Evolutionary conservation across 2,797 vertebrate genomes (phyloP).

Genomic region (Clarias laeviceps): DNA sequence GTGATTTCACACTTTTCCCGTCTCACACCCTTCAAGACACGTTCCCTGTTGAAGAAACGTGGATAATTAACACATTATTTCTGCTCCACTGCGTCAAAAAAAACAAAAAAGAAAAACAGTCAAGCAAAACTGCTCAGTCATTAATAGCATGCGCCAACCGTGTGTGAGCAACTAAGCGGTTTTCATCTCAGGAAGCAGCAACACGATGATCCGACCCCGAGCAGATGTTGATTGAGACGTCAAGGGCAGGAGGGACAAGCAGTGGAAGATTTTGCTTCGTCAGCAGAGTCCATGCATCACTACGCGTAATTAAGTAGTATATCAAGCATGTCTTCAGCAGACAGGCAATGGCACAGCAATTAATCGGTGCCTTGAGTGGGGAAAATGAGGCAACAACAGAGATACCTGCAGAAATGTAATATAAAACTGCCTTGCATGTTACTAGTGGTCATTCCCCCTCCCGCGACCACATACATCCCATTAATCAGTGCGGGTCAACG

Average conservation of each 20-base stretch:
- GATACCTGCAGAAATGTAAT: not conserved
- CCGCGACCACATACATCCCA: constrained; percentile 8
- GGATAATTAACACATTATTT: constrained; percentile 24
- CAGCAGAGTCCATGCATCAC: constrained; percentile 4
- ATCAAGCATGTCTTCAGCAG: constrained; percentile 24
- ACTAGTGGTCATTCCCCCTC: not conserved
- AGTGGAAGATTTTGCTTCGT: constrained; percentile 5
- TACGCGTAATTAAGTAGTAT: constrained; percentile 21
- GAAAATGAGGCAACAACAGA: not conserved
- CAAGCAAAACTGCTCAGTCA: not conserved
- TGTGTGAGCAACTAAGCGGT: not conserved
- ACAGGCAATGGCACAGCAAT: constrained; percentile 20
- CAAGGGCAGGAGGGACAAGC: not conserved
- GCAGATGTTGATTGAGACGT: constrained; percentile 33
- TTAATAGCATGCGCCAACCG: not conserved
- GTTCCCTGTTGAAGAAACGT: constrained; percentile 12
- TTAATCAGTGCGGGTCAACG: constrained; percentile 21
- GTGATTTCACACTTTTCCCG: constrained; percentile 10
- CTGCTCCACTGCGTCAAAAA: not conserved
- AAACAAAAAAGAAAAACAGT: not conserved
- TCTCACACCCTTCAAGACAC: constrained; percentile 22
- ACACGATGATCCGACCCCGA: not conserved
- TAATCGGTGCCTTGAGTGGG: not conserved
- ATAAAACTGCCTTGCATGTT: not conserved
- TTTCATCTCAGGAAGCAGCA: constrained; percentile 3